Percentiles rank a stretch among this genome's conserved stretches.
phyloP scores from a whole-genome alignment of 1,140 invertebrate genomes.

The Thaumetopoea pityocampa region DNA sequence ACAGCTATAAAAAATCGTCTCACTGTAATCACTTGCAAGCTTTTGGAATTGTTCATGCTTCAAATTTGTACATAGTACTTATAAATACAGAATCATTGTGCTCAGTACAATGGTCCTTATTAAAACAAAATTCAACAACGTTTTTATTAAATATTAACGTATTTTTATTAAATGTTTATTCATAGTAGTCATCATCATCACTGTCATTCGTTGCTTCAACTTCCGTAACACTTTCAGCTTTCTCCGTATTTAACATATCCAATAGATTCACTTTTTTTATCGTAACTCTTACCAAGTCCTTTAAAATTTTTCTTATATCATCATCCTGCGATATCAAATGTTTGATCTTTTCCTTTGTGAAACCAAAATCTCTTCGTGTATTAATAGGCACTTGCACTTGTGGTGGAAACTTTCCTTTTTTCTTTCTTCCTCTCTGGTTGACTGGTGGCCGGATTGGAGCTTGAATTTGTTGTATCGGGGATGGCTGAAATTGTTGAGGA shows the following conservation, averaged over 20 bases:
- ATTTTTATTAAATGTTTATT: too few relatives aligned
- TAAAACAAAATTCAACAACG: too few relatives aligned
- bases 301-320: conserved; percentile 63
- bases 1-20: too few relatives aligned
- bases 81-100: too few relatives aligned
- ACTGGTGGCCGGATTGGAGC: conserved; percentile 6
- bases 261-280: conserved; percentile 62
- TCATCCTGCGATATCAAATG: conserved; percentile 52
- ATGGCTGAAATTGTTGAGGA: conserved; percentile 9
- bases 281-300: conserved; percentile 55
- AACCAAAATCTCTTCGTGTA: conserved; percentile 37
- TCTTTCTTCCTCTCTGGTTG: conserved; percentile 21
- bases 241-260: conserved; percentile 33
- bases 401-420: conserved; percentile 16
- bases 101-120: too few relatives aligned
- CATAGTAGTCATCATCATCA: too few relatives aligned
- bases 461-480: conserved; percentile 9
- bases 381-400: conserved; percentile 22
- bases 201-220: too few relatives aligned
- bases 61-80: too few relatives aligned
- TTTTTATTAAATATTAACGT: too few relatives aligned
- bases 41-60: too few relatives aligned
- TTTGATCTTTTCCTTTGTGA: conserved; percentile 54
- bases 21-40: too few relatives aligned
- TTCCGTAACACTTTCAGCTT: conserved; percentile 23